A percentile compares a stretch with the other conserved stretches of the same genome.
phyloP scores from a whole-genome alignment of 1,140 invertebrate species.

The Lycorma delicatula region DNA sequence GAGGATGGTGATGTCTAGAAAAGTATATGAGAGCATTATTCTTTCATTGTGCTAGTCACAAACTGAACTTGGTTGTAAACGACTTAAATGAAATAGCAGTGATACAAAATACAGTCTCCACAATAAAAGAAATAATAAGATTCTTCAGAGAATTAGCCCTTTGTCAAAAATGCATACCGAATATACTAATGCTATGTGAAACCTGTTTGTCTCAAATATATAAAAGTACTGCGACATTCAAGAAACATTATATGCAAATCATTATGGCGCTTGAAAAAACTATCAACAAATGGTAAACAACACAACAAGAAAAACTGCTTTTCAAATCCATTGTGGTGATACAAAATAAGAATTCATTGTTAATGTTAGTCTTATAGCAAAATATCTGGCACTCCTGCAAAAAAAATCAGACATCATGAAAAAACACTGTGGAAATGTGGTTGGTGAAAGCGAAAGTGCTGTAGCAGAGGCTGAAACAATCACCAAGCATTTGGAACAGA shows the following conservation, averaged over 20 bases:
- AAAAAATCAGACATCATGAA: background rate
- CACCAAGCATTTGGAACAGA: background rate
- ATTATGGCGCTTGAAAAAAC: background rate
- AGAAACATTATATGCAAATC: background rate
- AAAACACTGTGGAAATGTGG: background rate
- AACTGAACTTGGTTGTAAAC: background rate
- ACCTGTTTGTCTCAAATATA: constrained; percentile 9
- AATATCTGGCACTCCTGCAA: background rate
- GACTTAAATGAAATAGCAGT: constrained; percentile 1
- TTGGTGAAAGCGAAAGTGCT: background rate
- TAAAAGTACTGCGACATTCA: background rate
- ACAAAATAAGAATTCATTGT: background rate
- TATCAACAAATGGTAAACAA: too few species aligned
- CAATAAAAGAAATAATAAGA: constrained; percentile 12
- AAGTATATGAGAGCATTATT: constrained; percentile 1
- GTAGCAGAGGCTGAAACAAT: background rate
- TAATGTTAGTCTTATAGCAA: background rate
- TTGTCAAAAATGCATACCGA: background rate
- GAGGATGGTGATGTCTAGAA: background rate
- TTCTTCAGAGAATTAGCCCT: constrained; percentile 5
- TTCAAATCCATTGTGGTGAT: background rate
- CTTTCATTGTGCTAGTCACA: constrained; percentile 4
- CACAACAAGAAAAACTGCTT: background rate
- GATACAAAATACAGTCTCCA: background rate
- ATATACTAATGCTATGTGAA: constrained; percentile 10